A percentile compares a stretch with the other conserved stretches of the same genome.
Evolutionary conservation across 1,140 invertebrate genomes (phyloP).

Genomic region (Mylabris phalerata): DNA sequence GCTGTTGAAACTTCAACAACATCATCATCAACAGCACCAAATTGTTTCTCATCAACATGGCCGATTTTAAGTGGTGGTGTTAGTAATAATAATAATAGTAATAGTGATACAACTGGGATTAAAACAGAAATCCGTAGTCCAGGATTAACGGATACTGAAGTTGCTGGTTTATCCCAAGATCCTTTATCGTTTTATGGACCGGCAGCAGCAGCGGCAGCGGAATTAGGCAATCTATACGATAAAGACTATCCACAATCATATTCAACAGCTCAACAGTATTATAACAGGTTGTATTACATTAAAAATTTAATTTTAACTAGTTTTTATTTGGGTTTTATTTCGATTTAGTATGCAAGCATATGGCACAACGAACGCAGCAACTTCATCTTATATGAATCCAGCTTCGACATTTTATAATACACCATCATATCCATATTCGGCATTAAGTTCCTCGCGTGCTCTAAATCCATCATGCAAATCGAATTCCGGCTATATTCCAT

Average conservation of each 20-base stretch:
- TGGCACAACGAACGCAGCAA: slow-evolving; percentile 34
- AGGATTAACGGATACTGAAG: slow-evolving; percentile 48
- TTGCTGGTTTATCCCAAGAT: slow-evolving; percentile 38
- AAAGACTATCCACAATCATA: slow-evolving; percentile 44
- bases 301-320: neutral
- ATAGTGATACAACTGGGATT: slow-evolving; percentile 38
- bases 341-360: slow-evolving; percentile 42
- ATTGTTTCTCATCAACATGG: slow-evolving; percentile 28
- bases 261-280: slow-evolving; percentile 56
- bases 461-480: slow-evolving; percentile 39
- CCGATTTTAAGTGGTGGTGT: slow-evolving; percentile 13
- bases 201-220: slow-evolving; percentile 7
- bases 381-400: slow-evolving; percentile 34
- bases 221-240: slow-evolving; percentile 36
- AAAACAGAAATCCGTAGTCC: slow-evolving; percentile 56
- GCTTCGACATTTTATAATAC: slow-evolving; percentile 38
- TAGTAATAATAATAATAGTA: neutral
- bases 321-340: slow-evolving; percentile 5
- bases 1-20: slow-evolving; percentile 31
- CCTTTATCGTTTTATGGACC: slow-evolving; percentile 34
- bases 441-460: slow-evolving; percentile 42
- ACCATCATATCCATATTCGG: slow-evolving; percentile 38
- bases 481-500: slow-evolving; percentile 40
- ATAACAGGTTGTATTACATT: slow-evolving; percentile 52
- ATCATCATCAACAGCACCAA: slow-evolving; percentile 24